phyloP scores from a whole-genome alignment of 2,888 invertebrate genomes.

The Abscondita cerata region DNA sequence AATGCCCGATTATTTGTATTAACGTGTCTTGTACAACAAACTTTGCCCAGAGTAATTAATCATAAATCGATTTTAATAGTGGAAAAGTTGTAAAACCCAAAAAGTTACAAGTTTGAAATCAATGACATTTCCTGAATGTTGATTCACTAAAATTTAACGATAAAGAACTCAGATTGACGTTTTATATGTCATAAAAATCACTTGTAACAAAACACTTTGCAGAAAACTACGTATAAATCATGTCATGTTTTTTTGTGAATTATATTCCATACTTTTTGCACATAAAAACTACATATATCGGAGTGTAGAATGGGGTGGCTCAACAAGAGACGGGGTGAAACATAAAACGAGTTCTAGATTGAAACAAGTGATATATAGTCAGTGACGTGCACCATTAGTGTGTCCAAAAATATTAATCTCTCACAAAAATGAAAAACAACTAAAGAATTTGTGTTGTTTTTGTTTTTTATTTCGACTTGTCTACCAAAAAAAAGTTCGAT shows the following conservation, averaged over 20 bases:
- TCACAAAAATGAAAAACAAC: slow-evolving; percentile 58
- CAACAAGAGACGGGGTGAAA: slow-evolving; percentile 51
- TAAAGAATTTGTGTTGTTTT: slow-evolving; percentile 47
- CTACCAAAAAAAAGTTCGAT: slow-evolving; percentile 12
- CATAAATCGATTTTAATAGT: slow-evolving; percentile 1
- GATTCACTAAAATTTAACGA: slow-evolving; percentile 45
- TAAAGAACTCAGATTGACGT: slow-evolving; percentile 53
- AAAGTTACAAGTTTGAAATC: slow-evolving; percentile 26
- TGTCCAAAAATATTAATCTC: slow-evolving; percentile 63
- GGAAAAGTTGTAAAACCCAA: slow-evolving; percentile 20
- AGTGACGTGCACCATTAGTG: slow-evolving; percentile 62
- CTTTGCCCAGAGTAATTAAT: slow-evolving; percentile 18
- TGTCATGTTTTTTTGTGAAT: slow-evolving; percentile 50
- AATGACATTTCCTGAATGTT: slow-evolving; percentile 25
- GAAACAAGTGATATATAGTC: slow-evolving; percentile 62
- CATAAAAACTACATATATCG: slow-evolving; percentile 48
- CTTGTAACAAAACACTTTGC: slow-evolving; percentile 56
- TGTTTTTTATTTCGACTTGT: slow-evolving; percentile 28
- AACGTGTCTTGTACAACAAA: slow-evolving; percentile 18
- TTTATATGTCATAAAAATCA: slow-evolving; percentile 58
- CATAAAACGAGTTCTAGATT: slow-evolving; percentile 62
- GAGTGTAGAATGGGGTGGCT: slow-evolving; percentile 40
- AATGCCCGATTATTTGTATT: slow-evolving; percentile 18
- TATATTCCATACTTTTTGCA: slow-evolving; percentile 49
- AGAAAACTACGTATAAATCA: slow-evolving; percentile 55